These are phyloP conservation scores for Andricus grossulariae DNA, from an alignment of 1,140 invertebrate species.

Conservation along the genomic window DNA sequence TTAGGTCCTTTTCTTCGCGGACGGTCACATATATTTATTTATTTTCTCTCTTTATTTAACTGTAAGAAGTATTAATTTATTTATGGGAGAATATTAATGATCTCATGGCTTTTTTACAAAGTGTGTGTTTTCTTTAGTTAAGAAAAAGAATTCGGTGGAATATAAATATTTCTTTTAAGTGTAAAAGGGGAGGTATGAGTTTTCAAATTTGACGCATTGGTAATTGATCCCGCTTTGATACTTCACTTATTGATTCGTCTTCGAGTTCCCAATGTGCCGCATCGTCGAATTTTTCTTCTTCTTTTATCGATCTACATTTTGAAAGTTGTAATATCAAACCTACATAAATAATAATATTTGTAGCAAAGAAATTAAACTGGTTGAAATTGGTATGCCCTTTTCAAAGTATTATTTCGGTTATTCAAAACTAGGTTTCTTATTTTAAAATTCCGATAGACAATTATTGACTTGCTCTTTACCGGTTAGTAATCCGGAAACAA, in stretches of 20 bases:
- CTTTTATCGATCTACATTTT: constrained; percentile 67
- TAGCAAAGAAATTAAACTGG: not conserved
- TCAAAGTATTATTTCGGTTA: constrained; percentile 29
- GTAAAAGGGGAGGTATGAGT: not conserved
- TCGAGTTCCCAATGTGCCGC: constrained; percentile 71
- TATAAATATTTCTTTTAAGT: not conserved
- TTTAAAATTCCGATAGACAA: constrained; percentile 15
- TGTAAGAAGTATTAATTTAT: no score
- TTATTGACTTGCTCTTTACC: constrained; percentile 77
- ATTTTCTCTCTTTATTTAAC: no score
- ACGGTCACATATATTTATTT: no score
- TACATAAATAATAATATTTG: constrained; percentile 49
- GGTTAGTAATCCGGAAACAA: constrained; percentile 86
- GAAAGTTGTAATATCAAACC: constrained; percentile 70
- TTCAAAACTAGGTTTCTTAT: constrained; percentile 28
- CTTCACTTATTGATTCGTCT: constrained; percentile 61
- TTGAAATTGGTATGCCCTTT: constrained; percentile 32
- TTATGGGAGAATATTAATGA: no score
- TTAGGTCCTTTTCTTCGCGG: no score
- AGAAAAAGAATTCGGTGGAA: no score
- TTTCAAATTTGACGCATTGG: constrained; percentile 67
- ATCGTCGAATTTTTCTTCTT: constrained; percentile 75
- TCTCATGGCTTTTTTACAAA: no score
- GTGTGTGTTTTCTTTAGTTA: no score
- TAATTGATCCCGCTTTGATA: constrained; percentile 57